Base-by-base conservation (phyloP, 2,797 vertebrate species). In the Pangasius krempfi region DNA sequence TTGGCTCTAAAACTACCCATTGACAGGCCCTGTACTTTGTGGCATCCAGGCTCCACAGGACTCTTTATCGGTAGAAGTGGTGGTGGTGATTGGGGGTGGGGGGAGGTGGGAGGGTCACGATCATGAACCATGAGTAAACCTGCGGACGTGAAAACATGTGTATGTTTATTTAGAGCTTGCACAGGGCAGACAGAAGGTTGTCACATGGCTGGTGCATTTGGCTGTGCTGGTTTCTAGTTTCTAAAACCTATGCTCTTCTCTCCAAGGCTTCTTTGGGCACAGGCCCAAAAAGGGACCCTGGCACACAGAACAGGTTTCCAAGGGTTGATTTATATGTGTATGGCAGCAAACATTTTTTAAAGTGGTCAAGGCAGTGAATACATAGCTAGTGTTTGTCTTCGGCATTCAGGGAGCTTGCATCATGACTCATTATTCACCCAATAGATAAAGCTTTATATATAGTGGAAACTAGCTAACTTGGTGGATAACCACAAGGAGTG, bases 251-350 rank as follows among this genome's bases (percentile, higher is more conserved):
- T 62, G 37, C 80, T 64, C 12, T 83, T 25, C 79, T 81, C 54
- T 60, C 30, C 52, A 80, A 1, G 52, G 30, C 18, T 56, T 33
- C 52, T 80, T 58, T 56, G 20, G 78, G 18, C 18, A 14, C 33
- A 81, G 33, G 18, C 79, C 20, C 10, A 52, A 18, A 30, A 27
- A n/a, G 30, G 22, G 52, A 58, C 30, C 78, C 44, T 56, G n/a
- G 54, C 30, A 56, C 30, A 80, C 22, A 56, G 14, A 56, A 30
- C 52, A 56, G n/a, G 52, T 20, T 79, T 79, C 30, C 54, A 20
- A 80, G 30, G 78, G 20, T 58, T 80, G 78, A 80, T 80, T 80
- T 80, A 58, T 58, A 58, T 80, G 78, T 80, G 30, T 80, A 54
- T 80, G 54, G 54, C 30, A 80, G 30, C 30, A 58, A 33, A 56